Evolutionary conservation across 2,797 vertebrate species (phyloP), one percentile per base, ranked within the genome.

Genomic region (Hypotaenidia philippensis): DNA sequence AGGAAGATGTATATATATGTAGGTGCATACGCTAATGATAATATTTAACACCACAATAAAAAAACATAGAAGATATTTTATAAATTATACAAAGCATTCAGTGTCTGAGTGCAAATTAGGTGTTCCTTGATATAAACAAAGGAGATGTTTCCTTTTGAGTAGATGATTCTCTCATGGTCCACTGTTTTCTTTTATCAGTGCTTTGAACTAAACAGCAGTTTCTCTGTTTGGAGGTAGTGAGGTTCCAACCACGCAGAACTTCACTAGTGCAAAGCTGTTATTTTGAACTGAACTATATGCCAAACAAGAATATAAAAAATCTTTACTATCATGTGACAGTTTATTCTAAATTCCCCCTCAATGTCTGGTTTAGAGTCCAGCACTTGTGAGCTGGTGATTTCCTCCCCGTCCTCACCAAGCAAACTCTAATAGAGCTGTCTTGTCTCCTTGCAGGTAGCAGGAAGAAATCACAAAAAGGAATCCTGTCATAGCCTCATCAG

Each of bases 401-500:
- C 27, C 20, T 83, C 50, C 19, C 23, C 53, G 27, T 66, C 38
- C 31, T 94, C 59, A 72, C 32, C n/a, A 59, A 36, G 59, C 31
- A 69, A 65, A 71, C 45, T 61, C 40, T 27, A 38, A n/a, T 11
- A 38, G 40, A 29, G 57, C 38, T 68, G n/a, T 50, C 61, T 82
- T 65, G 47, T 88, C 55, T 86, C 57, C 53, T 82, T 75, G 59
- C 63, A 69, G 76, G 60, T 66, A 71, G 59, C 84, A 92, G 81
- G 71, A 96, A 72, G 55, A 82, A 85, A 40, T 66, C 45, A 49
- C 64, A 32, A 84, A 90, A 95, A 45, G 80, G 95, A 94, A 60
- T 56, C 32, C 29, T 91, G 6, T 36, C 72, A 69, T 10, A 83
- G 47, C 47, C 47, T 1, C 1, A 72, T 59, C 32, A 94, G 44